Percentiles rank a stretch among this genome's conserved stretches.
phyloP scores from a whole-genome alignment of 2,888 invertebrate species.

The Linhomoeus sp. region DNA sequence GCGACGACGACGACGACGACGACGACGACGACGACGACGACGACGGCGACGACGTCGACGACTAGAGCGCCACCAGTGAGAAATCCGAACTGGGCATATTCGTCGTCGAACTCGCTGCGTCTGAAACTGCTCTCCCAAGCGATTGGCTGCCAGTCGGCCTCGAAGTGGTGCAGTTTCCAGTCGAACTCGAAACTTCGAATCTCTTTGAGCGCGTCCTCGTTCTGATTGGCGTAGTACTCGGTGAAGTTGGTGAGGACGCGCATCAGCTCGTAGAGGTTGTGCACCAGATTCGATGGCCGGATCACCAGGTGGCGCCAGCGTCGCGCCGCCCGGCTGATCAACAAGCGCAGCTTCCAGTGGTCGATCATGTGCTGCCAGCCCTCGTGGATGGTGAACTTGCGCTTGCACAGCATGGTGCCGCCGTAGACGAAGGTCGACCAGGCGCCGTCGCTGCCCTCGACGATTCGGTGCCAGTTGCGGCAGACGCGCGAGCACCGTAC shows the following conservation, averaged over 20 bases:
- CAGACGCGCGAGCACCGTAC: conserved; percentile 54
- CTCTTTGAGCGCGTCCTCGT: background rate
- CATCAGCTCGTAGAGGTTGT: conserved; percentile 63
- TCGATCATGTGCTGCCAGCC: conserved; percentile 60
- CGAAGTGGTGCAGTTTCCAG: conserved; percentile 19
- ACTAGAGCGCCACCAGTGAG: too few relatives aligned
- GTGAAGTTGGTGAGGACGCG: conserved; percentile 43
- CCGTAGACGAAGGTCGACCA: conserved; percentile 53
- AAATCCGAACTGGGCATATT: too few relatives aligned
- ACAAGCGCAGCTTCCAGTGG: conserved; percentile 45
- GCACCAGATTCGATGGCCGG: conserved; percentile 52
- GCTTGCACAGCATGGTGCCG: conserved; percentile 50
- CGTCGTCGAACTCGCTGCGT: conserved; percentile 6
- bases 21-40: too few relatives aligned
- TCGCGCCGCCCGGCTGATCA: conserved; percentile 46
- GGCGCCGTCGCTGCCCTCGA: conserved; percentile 49
- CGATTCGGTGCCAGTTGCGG: conserved; percentile 42
- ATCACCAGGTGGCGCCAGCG: conserved; percentile 47
- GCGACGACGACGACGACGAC: too few relatives aligned
- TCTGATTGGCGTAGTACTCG: conserved; percentile 12
- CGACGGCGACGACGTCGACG: too few relatives aligned
- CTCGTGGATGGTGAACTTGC: conserved; percentile 56
- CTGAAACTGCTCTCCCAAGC: conserved; percentile 4
- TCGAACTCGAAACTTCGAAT: conserved; percentile 9
- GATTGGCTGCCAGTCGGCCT: conserved; percentile 7